Evolutionary conservation across 2,888 invertebrate genomes (phyloP), one percentile per base, ranked within the genome.

Genomic region (Troides aeacus): DNA sequence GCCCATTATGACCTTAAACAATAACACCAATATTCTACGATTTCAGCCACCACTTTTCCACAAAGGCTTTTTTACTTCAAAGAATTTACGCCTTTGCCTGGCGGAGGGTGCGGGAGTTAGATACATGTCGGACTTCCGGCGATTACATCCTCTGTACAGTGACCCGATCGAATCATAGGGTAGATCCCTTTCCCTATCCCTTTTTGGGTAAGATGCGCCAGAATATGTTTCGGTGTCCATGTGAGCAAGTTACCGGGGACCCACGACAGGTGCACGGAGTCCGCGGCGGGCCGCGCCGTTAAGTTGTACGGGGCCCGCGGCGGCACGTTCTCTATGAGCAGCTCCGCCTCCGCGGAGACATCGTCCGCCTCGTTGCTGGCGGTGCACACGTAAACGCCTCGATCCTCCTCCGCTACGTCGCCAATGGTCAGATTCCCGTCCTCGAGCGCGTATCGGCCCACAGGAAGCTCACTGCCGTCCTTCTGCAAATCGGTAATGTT

Each of bases 221-320:
- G 39, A 39, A 8, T 10, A 8, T 36, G 39, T 39, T 10, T 39
- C 53, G 12, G 53, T 17, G 53, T 5, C 15, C 53, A 15, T 10
- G 53, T n/a, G 53, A 10, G 6, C 15, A 6, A 5, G 18, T 53
- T 53, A 93, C 94, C 94, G 58, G 97, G 97, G 74, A 95, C 93
- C 98, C 98, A 98, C 58, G 94, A 94, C 39, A 98, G 88, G 66
- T 96, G 96, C 61, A 98, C 95, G 66, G 96, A 94, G 76, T 94
- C 94, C 72, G 93, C 93, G 0, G 95, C 94, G 66, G 96, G 95
- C 72, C 95, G 95, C 30, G 97, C 97, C 30, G 95, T 94, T 60
- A 99, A 93, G 89, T 97, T 96, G 88, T 97, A 96, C 0, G 98
- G 98, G 21, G 98, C 97, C 79, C 97, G 95, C n/a, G 98, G 97